These are phyloP conservation scores for Cardinalis cardinalis DNA, from an alignment of 2,113 vertebrate genomes.

Conservation along the genomic window DNA sequence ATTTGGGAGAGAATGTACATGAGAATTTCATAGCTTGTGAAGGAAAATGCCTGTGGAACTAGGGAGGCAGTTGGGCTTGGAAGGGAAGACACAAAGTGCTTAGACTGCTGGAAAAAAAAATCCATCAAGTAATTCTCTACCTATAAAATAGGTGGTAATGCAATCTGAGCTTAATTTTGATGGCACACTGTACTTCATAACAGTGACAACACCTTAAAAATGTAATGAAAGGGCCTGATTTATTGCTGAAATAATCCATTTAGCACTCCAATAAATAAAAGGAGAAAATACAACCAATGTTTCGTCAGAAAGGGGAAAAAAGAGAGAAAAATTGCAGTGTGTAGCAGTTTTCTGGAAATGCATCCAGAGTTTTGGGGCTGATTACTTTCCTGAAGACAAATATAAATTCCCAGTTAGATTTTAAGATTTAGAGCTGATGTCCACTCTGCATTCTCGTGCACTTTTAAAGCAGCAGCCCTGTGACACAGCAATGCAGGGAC, in stretches of 20 bases:
- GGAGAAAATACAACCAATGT: slow-evolving; percentile 59
- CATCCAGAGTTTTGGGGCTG: background rate
- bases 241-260: slow-evolving; percentile 65
- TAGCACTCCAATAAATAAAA: slow-evolving; percentile 66
- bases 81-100: slow-evolving; percentile 37
- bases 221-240: slow-evolving; percentile 62
- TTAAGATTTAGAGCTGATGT: background rate
- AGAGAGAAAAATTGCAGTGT: slow-evolving; percentile 23
- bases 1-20: background rate
- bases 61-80: background rate
- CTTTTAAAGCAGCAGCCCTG: background rate
- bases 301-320: background rate
- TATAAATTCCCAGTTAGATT: background rate
- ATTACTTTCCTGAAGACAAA: slow-evolving; percentile 7
- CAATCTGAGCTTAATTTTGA: slow-evolving; percentile 68
- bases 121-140: slow-evolving; percentile 57
- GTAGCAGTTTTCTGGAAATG: slow-evolving; percentile 24
- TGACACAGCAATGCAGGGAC: fast-evolving
- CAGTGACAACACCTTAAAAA: slow-evolving; percentile 67
- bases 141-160: slow-evolving; percentile 64
- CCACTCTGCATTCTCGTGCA: background rate
- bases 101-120: slow-evolving; percentile 37
- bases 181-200: slow-evolving; percentile 64
- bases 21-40: background rate
- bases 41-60: background rate